phyloP scores from a whole-genome alignment of 2,888 invertebrate species.

The Calephelis perditalis region DNA sequence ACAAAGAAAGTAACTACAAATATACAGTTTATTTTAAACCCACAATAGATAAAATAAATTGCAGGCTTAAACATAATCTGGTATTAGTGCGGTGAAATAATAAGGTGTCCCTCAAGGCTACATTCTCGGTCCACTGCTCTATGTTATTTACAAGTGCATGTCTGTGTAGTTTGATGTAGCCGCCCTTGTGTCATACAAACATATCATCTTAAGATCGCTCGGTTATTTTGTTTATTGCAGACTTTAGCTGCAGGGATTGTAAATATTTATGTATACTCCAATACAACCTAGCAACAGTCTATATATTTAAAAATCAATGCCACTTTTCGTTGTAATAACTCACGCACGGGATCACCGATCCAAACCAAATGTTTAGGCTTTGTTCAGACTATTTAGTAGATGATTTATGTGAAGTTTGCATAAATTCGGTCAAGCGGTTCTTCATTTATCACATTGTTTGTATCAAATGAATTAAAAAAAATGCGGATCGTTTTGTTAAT shows the following conservation, averaged over 20 bases:
- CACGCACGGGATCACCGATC: too few species aligned
- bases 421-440: too few species aligned
- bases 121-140: slow-evolving; percentile 44
- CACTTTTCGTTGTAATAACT: too few species aligned
- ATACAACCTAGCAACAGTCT: too few species aligned
- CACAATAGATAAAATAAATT: slow-evolving; percentile 3
- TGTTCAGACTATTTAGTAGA: too few species aligned
- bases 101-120: slow-evolving; percentile 46
- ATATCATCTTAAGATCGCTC: slow-evolving; percentile 56
- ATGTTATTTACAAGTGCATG: slow-evolving; percentile 12
- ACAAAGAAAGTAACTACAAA: too few species aligned
- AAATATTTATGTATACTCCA: neutral
- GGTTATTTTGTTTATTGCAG: slow-evolving; percentile 53
- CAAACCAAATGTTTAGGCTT: too few species aligned
- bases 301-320: too few species aligned
- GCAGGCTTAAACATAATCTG: neutral
- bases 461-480: too few species aligned
- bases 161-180: slow-evolving; percentile 19
- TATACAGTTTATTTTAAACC: neutral
- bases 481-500: too few species aligned
- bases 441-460: too few species aligned
- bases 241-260: neutral
- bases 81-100: slow-evolving; percentile 12
- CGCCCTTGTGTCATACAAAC: slow-evolving; percentile 42
- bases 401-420: too few species aligned